phyloP scores from a whole-genome alignment of 2,113 vertebrate genomes.

The Brienomyrus brachyistius region DNA sequence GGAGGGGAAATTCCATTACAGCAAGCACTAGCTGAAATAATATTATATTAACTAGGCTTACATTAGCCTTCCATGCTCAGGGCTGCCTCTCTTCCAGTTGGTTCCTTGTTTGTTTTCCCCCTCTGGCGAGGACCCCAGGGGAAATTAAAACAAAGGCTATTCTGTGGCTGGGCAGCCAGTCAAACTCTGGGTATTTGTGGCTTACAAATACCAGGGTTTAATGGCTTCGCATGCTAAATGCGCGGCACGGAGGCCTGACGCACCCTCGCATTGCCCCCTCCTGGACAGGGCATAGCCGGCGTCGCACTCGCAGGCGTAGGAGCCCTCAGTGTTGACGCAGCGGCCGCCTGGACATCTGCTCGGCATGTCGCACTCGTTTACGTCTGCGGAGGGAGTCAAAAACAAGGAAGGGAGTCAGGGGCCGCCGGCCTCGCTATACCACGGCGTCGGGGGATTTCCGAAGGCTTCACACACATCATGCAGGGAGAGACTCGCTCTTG shows the following conservation, averaged over 20 bases:
- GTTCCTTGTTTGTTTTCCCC: conserved; percentile 27
- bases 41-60: conserved; percentile 16
- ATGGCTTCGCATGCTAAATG: conserved; percentile 9
- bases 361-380: conserved; percentile 76
- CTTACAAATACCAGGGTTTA: conserved; percentile 20
- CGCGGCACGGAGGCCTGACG: conserved; percentile 14
- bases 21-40: conserved; percentile 19
- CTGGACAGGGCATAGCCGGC: conserved; percentile 66
- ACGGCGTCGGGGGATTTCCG: background rate
- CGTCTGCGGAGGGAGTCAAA: conserved; percentile 56
- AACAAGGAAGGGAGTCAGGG: conserved; percentile 36
- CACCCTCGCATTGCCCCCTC: conserved; percentile 80
- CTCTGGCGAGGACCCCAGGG: conserved; percentile 36
- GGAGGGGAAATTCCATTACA: conserved; percentile 25
- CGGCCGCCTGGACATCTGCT: conserved; percentile 67
- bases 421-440: too few relatives aligned
- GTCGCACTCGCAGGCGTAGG: conserved; percentile 79
- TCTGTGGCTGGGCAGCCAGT: conserved; percentile 35
- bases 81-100: conserved; percentile 2
- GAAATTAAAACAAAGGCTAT: conserved; percentile 41
- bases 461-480: background rate
- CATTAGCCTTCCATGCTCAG: background rate
- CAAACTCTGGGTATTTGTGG: conserved; percentile 40
- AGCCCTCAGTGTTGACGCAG: conserved; percentile 81
- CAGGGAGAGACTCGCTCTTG: conserved; percentile 1